Evolutionary conservation across 2,888 invertebrate species (phyloP), one percentile per base, ranked within the genome.

Genomic region (Nipponacmea schrenckii): DNA sequence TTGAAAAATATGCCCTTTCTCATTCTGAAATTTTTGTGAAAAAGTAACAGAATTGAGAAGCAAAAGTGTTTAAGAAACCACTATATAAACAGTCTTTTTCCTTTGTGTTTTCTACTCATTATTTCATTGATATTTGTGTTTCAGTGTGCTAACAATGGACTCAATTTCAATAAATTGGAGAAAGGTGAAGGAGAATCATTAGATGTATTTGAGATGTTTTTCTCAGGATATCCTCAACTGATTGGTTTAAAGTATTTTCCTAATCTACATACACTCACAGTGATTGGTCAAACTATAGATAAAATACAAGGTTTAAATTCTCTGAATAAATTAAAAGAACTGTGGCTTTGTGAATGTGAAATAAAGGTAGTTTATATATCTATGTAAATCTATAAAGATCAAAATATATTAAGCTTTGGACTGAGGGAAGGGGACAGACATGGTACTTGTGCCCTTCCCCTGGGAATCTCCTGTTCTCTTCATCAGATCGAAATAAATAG

Each of bases 151-250:
- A 81, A 77, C 67, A 87, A 88, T 85, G 88, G 87, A 45, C 73
- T 87, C 50, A 83, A 75, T 70, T 84, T 78, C 74, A 77, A 73
- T 70, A 81, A 81, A 46, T 67, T 87, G 56, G 70, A 68, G 46
- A 72, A 71, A 64, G 80, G 77, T 24, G 86, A 87, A 44, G 83
- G 83, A 2, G 77, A 73, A 44, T 79, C 78, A 44, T 80, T 84
- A 44, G 72, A 79, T n/a, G 69, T 78, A 14, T 69, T 89, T 70
- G 89, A 89, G 76, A 85, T 88, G 82, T 89, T 89, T 76, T 89
- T 89, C 79, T 85, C 87, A 44, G 88, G 88, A 2, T 86, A 82
- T 76, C 85, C 88, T 4, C 79, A 82, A 63, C 83, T 89, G 44
- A 75, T 83, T 31, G 85, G 86, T 31, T 78, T 89, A 70, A 76